Evolutionary conservation across 1,140 invertebrate species (phyloP).

Genomic region (Drosophila subobscura): DNA sequence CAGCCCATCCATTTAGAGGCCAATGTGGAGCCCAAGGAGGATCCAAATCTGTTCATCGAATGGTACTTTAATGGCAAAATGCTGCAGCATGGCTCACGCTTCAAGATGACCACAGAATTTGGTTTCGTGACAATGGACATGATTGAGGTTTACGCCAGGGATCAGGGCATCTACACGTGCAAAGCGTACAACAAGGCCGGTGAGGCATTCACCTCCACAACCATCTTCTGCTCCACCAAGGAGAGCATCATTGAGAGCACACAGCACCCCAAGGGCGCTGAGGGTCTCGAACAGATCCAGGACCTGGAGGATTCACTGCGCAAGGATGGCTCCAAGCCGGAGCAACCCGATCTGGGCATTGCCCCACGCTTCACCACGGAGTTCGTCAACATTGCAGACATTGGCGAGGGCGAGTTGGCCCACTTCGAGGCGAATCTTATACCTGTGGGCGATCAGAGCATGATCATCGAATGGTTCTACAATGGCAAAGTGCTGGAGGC

Average conservation of each 20-base stretch:
- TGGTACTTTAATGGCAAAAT: conserved; percentile 97
- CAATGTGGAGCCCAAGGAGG: conserved; percentile 97
- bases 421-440: conserved; percentile 97
- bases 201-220: conserved; percentile 96
- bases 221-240: conserved; percentile 92
- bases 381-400: conserved; percentile 91
- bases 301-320: conserved; percentile 94
- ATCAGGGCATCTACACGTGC: conserved; percentile 97
- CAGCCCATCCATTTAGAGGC: conserved; percentile 96
- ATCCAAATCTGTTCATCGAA: conserved; percentile 97
- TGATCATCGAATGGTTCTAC: conserved; percentile 99
- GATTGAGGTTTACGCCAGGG: conserved; percentile 94
- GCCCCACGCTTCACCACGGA: conserved; percentile 94
- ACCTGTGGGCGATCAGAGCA: conserved; percentile 96
- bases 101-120: conserved; percentile 95
- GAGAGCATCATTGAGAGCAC: conserved; percentile 93
- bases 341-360: conserved; percentile 90
- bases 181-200: conserved; percentile 93
- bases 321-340: conserved; percentile 87
- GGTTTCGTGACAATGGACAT: conserved; percentile 96
- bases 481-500: conserved; percentile 95
- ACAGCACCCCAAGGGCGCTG: conserved; percentile 96
- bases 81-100: conserved; percentile 92
- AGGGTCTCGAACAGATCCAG: conserved; percentile 95
- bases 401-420: conserved; percentile 95